Percentiles rank a stretch among this genome's conserved stretches.
Conservation (phyloP, 2,888 invertebrate species). For the Lasioglossum lativentre region DNA sequence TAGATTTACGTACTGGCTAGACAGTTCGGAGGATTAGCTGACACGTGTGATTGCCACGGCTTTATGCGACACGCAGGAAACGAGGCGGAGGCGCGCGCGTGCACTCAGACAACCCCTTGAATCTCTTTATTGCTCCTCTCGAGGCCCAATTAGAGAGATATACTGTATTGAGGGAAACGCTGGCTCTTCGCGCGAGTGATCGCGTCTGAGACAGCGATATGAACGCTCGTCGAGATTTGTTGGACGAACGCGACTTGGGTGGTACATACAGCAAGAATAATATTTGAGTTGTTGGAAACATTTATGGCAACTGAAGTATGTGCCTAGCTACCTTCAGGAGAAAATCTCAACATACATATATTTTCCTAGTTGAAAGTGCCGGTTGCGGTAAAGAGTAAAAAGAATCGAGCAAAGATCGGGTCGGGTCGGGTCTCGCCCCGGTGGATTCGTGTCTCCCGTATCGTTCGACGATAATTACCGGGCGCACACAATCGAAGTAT, state of each 20-base stretch:
- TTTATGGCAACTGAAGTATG: not conserved
- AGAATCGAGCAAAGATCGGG: slow-evolving; percentile 56
- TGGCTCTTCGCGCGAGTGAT: not conserved
- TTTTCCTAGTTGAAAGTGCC: not conserved
- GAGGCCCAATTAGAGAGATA: not conserved
- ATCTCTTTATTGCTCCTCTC: not conserved
- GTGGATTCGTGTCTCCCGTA: slow-evolving; percentile 71
- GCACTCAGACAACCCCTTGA: not conserved
- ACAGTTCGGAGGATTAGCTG: not conserved
- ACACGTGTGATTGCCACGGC: not conserved
- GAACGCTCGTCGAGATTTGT: not conserved
- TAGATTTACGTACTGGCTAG: slow-evolving; percentile 1
- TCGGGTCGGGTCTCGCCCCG: slow-evolving; percentile 73
- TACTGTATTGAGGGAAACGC: not conserved
- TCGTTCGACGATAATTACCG: slow-evolving; percentile 80
- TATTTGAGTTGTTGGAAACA: not conserved
- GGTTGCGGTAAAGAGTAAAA: not conserved
- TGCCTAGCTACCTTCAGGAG: not conserved
- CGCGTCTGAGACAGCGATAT: not conserved
- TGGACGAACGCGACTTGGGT: not conserved
- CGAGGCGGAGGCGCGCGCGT: not conserved
- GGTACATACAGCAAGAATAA: not conserved
- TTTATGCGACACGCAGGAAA: slow-evolving; percentile 8
- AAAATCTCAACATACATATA: not conserved
- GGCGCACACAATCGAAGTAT: slow-evolving; percentile 80